Percentiles rank a stretch among this genome's conserved stretches.
Evolutionary conservation across 1,140 invertebrate species (phyloP).

Genomic region (Frieseomelitta varia): DNA sequence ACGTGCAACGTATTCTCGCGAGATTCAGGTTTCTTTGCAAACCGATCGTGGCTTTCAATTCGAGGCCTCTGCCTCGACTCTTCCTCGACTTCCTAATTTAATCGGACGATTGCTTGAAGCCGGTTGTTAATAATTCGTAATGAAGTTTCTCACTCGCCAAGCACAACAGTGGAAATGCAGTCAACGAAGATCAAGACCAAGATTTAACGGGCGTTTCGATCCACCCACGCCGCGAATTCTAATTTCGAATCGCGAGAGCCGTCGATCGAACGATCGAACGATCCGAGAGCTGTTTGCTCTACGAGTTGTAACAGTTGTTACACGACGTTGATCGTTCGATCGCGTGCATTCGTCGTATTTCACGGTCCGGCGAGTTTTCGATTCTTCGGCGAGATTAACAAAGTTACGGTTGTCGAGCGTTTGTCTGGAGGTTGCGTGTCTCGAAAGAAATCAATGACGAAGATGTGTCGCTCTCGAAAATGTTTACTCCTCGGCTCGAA

Average conservation of each 20-base stretch:
- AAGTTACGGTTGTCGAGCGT: not conserved
- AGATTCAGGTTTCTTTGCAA: no score
- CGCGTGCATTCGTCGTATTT: slow-evolving; percentile 14
- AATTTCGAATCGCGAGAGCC: slow-evolving; percentile 8
- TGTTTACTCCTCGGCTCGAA: not conserved
- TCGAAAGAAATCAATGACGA: not conserved
- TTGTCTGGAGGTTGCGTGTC: no score
- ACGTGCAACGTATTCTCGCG: no score
- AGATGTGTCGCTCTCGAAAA: not conserved
- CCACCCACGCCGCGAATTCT: slow-evolving; percentile 25
- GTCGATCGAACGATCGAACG: not conserved
- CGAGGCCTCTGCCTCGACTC: not conserved
- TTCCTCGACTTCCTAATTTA: not conserved
- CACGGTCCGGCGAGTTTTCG: not conserved
- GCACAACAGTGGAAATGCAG: slow-evolving; percentile 46
- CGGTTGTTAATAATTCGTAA: not conserved
- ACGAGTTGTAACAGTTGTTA: not conserved
- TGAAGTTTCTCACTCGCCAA: slow-evolving; percentile 32
- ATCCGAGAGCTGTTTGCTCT: not conserved
- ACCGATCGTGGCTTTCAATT: no score
- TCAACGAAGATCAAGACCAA: not conserved
- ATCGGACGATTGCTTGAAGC: not conserved
- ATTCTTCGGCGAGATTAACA: not conserved
- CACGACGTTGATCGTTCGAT: not conserved
- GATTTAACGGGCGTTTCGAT: slow-evolving; percentile 6